phyloP scores from a whole-genome alignment of 2,888 invertebrate species.

The Lasioglossum pauxillum region DNA sequence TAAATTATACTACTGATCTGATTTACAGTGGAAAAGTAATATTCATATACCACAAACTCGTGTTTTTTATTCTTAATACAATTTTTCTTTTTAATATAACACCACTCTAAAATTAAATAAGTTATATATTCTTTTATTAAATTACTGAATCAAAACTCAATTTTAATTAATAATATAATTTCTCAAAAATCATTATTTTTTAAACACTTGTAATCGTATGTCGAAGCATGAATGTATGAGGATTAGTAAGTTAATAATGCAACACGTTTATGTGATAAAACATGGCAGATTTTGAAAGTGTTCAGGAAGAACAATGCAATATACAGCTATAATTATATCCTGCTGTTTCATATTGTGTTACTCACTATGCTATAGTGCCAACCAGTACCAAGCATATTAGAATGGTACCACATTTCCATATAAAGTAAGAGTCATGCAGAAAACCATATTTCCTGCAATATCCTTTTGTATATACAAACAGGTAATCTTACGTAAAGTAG shows the following conservation, averaged over 20 bases:
- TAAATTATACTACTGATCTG: background rate
- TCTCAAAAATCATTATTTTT: background rate
- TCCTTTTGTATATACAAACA: background rate
- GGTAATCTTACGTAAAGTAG: too few relatives aligned
- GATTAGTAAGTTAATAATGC: background rate
- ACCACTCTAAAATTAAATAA: background rate
- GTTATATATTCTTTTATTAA: background rate
- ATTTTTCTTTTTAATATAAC: background rate
- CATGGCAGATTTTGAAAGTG: background rate
- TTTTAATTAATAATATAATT: background rate
- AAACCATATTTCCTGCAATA: constrained; percentile 16
- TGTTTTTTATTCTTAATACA: background rate
- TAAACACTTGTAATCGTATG: background rate
- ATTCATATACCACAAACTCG: background rate
- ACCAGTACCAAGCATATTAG: constrained; percentile 38
- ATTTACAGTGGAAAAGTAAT: background rate
- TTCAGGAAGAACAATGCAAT: background rate
- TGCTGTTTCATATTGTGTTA: constrained; percentile 20
- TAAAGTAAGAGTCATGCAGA: constrained; percentile 49
- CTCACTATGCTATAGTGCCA: constrained; percentile 17
- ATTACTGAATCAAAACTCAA: background rate
- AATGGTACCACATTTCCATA: constrained; percentile 23
- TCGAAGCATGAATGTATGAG: background rate
- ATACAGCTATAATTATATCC: constrained; percentile 4
- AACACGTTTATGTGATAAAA: background rate